Evolutionary conservation across 1,140 invertebrate genomes (phyloP).

Genomic region (Trinorchestia longiramus): DNA sequence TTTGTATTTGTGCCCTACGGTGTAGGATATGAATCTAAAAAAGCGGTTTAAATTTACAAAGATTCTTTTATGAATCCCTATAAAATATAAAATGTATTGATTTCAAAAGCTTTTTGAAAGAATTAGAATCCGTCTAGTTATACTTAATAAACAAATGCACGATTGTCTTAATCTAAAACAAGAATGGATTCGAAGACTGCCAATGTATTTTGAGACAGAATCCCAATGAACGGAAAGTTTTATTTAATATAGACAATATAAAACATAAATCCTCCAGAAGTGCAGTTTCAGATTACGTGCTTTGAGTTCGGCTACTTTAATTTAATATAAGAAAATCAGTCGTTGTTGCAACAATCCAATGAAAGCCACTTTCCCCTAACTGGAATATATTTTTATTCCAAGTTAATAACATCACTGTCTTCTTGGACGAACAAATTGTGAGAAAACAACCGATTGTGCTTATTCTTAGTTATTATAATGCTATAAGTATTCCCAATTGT

Average conservation of each 20-base stretch:
- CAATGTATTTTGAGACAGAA: too few species aligned
- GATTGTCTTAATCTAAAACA: too few species aligned
- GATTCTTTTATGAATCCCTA: too few species aligned
- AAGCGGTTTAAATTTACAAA: too few species aligned
- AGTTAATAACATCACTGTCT: not conserved
- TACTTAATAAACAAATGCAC: too few species aligned
- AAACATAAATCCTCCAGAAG: not conserved
- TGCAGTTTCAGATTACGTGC: not conserved
- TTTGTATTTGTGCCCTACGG: too few species aligned
- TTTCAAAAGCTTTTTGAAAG: too few species aligned
- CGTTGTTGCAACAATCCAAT: not conserved
- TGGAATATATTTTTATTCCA: not conserved
- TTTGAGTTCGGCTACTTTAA: not conserved
- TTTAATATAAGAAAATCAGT: not conserved
- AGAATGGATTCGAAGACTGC: too few species aligned
- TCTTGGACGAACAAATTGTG: not conserved
- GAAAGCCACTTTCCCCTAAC: not conserved
- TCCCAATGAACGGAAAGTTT: too few species aligned
- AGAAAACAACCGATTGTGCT: not conserved
- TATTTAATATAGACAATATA: not conserved
- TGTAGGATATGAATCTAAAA: too few species aligned
- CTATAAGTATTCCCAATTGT: not conserved
- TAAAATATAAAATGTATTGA: too few species aligned
- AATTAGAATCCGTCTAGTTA: too few species aligned
- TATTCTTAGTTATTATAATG: not conserved